phyloP scores from a whole-genome alignment of 2,888 invertebrate species.

The Caenorhabditis becei region DNA sequence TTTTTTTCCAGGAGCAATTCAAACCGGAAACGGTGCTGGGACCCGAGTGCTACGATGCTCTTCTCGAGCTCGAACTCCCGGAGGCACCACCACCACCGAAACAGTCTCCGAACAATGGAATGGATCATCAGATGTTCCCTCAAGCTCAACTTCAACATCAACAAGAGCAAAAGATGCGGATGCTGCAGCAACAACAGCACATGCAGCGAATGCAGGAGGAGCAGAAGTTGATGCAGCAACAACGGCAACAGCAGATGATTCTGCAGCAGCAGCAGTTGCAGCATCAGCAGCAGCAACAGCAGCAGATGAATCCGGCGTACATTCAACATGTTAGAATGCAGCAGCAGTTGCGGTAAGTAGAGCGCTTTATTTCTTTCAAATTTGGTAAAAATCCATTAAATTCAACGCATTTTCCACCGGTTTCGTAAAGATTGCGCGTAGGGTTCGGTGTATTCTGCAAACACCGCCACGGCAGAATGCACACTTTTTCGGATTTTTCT shows the following conservation, averaged over 20 bases:
- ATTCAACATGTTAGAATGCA: constrained; percentile 51
- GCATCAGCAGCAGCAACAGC: constrained; percentile 30
- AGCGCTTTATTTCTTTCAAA: too few relatives aligned
- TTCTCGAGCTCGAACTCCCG: constrained; percentile 8
- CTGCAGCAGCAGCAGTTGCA: constrained; percentile 18
- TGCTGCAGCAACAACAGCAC: constrained; percentile 24
- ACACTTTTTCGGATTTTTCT: too few relatives aligned
- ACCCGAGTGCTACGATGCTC: constrained; percentile 16
- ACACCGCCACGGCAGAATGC: too few relatives aligned
- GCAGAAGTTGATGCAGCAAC: constrained; percentile 29
- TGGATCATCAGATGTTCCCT: constrained; percentile 1
- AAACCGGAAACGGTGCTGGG: constrained; percentile 11
- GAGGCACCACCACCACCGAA: neutral
- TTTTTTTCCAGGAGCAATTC: constrained; percentile 23
- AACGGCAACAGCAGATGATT: constrained; percentile 17
- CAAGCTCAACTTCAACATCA: constrained; percentile 20
- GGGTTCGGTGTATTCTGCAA: too few relatives aligned
- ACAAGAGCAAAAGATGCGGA: constrained; percentile 25
- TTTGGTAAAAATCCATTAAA: too few relatives aligned
- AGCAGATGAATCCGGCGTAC: constrained; percentile 42
- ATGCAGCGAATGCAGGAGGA: constrained; percentile 28
- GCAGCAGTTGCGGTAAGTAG: constrained; percentile 36
- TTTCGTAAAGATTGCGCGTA: too few relatives aligned
- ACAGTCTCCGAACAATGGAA: constrained; percentile 8
- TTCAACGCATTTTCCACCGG: neutral